Evolutionary conservation across 2,888 invertebrate genomes (phyloP).

Genomic region (Limenitis camilla): DNA sequence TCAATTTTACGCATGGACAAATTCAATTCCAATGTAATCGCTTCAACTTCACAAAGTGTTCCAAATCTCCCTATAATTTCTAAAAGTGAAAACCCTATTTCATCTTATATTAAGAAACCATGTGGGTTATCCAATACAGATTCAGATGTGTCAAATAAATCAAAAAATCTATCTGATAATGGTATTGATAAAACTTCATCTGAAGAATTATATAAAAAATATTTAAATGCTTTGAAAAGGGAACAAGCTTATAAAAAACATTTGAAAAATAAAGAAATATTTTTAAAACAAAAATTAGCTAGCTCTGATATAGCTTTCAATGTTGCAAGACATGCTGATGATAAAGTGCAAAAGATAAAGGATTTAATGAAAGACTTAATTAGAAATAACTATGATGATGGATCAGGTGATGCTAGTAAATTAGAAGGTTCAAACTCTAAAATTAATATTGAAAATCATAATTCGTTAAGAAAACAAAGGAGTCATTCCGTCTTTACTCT

Average conservation of each 20-base stretch:
- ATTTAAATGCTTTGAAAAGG: slow-evolving; percentile 53
- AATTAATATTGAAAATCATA: slow-evolving; percentile 31
- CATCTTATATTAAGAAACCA: slow-evolving; percentile 32
- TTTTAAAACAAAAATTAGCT: slow-evolving; percentile 58
- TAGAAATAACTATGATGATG: slow-evolving; percentile 62
- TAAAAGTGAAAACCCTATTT: slow-evolving; percentile 37
- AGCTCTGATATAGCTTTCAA: slow-evolving; percentile 48
- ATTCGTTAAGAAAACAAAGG: slow-evolving; percentile 41
- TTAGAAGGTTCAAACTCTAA: slow-evolving; percentile 47
- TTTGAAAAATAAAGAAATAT: slow-evolving; percentile 56
- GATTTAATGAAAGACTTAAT: slow-evolving; percentile 61
- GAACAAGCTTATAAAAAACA: slow-evolving; percentile 58
- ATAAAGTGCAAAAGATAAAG: slow-evolving; percentile 44
- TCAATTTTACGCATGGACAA: slow-evolving; percentile 58
- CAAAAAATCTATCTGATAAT: slow-evolving; percentile 46
- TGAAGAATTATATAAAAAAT: slow-evolving; percentile 57
- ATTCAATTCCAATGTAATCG: slow-evolving; percentile 50
- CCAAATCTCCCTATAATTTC: slow-evolving; percentile 52
- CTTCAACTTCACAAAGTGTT: slow-evolving; percentile 63
- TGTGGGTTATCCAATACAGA: slow-evolving; percentile 42
- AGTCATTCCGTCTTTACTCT: slow-evolving; percentile 66
- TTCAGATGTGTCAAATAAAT: slow-evolving; percentile 53
- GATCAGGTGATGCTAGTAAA: slow-evolving; percentile 67
- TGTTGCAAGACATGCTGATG: slow-evolving; percentile 31
- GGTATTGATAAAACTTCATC: slow-evolving; percentile 52